Evolutionary conservation across 2,113 vertebrate genomes (phyloP).

Genomic region (Hemiprocne comata): DNA sequence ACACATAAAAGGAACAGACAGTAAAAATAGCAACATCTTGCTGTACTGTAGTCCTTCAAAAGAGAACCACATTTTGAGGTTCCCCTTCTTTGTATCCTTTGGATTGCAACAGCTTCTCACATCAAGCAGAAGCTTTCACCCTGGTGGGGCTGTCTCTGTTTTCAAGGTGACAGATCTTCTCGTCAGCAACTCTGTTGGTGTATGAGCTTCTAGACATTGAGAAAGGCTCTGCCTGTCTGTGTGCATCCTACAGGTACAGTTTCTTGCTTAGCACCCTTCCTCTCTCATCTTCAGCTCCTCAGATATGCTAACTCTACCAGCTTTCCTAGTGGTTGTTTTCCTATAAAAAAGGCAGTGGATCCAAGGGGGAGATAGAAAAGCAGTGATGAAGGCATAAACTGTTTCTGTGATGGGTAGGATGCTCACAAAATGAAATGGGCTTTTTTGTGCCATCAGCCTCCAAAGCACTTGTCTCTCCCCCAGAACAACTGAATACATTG

Average conservation of each 20-base stretch:
- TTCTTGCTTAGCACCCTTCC: neutral
- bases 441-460: neutral
- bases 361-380: neutral
- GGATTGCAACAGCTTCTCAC: neutral
- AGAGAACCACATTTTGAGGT: constrained; percentile 1
- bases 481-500: neutral
- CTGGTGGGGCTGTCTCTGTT: neutral
- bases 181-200: neutral
- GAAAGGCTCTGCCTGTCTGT: neutral
- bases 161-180: neutral
- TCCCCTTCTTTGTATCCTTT: constrained; percentile 36
- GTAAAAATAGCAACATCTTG: constrained; percentile 37
- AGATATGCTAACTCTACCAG: neutral
- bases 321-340: neutral
- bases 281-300: neutral
- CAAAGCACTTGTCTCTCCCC: neutral
- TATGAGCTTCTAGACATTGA: neutral
- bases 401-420: neutral
- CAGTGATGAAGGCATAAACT: neutral
- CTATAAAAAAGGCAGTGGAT: neutral
- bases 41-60: neutral
- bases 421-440: neutral
- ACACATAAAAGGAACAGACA: neutral
- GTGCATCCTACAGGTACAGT: neutral
- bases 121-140: neutral